Base-by-base conservation (phyloP, 2,888 invertebrate species). In the Lacanobia wlatinum region DNA sequence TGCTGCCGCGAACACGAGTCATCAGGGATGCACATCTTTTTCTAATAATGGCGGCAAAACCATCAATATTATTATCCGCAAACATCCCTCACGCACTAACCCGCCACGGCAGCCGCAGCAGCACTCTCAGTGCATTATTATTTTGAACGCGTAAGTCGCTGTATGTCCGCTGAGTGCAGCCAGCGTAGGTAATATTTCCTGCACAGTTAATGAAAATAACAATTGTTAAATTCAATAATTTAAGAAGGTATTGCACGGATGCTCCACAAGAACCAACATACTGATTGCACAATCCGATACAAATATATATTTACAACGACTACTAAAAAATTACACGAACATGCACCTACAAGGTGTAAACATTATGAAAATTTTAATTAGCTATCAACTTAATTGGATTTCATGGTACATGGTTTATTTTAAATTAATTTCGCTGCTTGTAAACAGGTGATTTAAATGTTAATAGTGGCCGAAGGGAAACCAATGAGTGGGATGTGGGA, bases 371-470 rank as follows among this genome's bases (percentile, higher is more conserved):
- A 81, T 80, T 80, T 77, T 84, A 86, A 87, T 87, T 73, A 82
- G 74, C 80, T 56, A 76, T 84, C 63, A 86, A 73, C 76, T n/a
- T 83, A 87, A 85, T 81, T 82, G 75, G 70, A 82, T 82, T 78
- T 82, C 76, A 73, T 81, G 63, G 68, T 58, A 73, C 79, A 70
- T 65, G 83, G 87, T 74, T 88, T 87, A 89, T 88, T 87, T 82
- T 60, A 85, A 86, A 88, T 88, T 90, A 90, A 90, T 90, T 89
- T 84, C 75, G 83, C 85, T 87, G 84, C 71, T 80, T 81, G 83
- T 82, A 87, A 89, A 89, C 87, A 87, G 86, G 84, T 88, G 86
- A 90, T 90, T 90, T 88, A 90, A 89, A 90, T 91, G 89, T 90
- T 89, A 88, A 90, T 89, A 88, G 88, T 90, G 87, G 84, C 73